Conservation (phyloP, 2,113 vertebrate genomes). For the Pteruthius melanotis region DNA sequence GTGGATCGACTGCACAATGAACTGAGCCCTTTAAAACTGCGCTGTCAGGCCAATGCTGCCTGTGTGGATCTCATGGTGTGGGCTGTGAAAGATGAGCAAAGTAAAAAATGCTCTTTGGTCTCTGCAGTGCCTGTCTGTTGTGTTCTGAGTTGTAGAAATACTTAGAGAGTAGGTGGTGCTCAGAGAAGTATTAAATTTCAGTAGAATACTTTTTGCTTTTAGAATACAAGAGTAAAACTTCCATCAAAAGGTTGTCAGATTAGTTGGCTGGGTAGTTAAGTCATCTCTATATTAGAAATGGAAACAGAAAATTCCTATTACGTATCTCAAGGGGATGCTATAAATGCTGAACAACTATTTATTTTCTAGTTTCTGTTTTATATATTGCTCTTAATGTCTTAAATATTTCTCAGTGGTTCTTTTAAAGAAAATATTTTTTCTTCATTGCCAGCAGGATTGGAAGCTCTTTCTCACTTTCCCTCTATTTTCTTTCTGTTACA, state of each 20-base stretch:
- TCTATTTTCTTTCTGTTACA: background rate
- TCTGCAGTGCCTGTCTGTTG: background rate
- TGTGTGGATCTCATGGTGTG: constrained; percentile 99
- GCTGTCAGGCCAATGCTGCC: constrained; percentile 94
- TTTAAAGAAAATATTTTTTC: background rate
- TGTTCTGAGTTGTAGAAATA: background rate
- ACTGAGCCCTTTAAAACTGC: constrained; percentile 88
- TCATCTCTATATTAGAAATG: background rate
- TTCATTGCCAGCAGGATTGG: background rate
- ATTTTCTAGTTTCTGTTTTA: background rate
- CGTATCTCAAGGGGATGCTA: background rate
- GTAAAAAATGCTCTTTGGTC: constrained; percentile 50
- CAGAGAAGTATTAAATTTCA: background rate
- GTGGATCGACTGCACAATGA: constrained; percentile 82
- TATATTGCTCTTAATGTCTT: background rate
- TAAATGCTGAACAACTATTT: background rate
- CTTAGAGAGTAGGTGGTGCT: background rate
- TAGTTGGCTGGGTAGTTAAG: background rate
- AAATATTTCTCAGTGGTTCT: background rate
- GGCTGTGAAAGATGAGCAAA: constrained; percentile 97
- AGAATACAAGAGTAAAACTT: background rate
- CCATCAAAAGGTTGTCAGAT: background rate
- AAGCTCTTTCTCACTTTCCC: background rate
- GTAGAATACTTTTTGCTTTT: background rate
- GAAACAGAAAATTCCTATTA: background rate